A percentile compares a stretch with the other conserved stretches of the same genome.
phyloP scores from a whole-genome alignment of 2,888 invertebrate genomes.

The Desoria tigrina region DNA sequence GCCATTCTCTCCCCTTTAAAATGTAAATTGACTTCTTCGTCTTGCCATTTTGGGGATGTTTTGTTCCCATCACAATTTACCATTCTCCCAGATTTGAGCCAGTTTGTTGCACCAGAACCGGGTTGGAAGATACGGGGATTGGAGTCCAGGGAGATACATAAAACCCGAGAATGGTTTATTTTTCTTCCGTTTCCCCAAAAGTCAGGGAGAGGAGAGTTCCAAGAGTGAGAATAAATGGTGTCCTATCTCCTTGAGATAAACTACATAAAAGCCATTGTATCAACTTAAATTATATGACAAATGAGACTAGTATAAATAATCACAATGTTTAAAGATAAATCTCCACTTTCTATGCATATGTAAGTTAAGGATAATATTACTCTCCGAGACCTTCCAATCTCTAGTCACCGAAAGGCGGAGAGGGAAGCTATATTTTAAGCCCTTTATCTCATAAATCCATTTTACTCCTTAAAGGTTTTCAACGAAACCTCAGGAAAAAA shows the following conservation, averaged over 20 bases:
- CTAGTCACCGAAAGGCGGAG: background rate
- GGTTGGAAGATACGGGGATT: slow-evolving; percentile 1
- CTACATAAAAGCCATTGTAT: slow-evolving; percentile 17
- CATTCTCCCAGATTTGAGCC: slow-evolving; percentile 17
- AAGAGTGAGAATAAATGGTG: slow-evolving; percentile 21
- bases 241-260: slow-evolving; percentile 13
- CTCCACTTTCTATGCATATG: slow-evolving; percentile 10
- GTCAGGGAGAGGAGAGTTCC: slow-evolving; percentile 4
- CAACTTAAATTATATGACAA: slow-evolving; percentile 24
- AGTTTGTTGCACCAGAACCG: background rate
- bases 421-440: slow-evolving; percentile 2
- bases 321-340: slow-evolving; percentile 22
- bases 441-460: slow-evolving; percentile 18
- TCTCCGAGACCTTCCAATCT: too few species aligned
- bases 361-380: too few species aligned
- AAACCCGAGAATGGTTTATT: slow-evolving; percentile 3
- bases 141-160: slow-evolving; percentile 15
- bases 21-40: slow-evolving; percentile 24
- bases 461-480: background rate
- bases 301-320: slow-evolving; percentile 23
- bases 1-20: slow-evolving; percentile 14
- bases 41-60: slow-evolving; percentile 24
- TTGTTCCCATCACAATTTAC: slow-evolving; percentile 19
- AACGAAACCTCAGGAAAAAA: background rate
- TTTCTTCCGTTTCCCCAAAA: slow-evolving; percentile 13